phyloP scores from a whole-genome alignment of 2,113 vertebrate genomes.

The Clupea harengus region DNA sequence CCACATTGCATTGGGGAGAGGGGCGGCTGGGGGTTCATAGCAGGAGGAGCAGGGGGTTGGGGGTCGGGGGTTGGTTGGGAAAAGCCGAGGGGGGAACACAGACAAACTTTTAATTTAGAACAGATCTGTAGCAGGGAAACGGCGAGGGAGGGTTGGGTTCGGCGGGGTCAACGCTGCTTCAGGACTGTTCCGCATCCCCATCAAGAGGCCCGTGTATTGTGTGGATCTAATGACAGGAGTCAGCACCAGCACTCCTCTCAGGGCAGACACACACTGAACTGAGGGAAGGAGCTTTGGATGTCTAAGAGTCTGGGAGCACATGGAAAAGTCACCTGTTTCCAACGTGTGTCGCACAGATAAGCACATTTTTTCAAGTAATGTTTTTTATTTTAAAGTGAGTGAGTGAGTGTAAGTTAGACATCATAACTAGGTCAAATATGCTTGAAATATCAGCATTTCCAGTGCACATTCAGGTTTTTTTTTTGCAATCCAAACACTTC shows the following conservation, averaged over 20 bases:
- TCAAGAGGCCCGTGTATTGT: neutral
- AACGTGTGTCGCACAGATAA: neutral
- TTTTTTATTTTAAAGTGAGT: neutral
- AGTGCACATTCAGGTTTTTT: neutral
- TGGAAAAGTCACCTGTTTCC: neutral
- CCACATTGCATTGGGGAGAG: slow-evolving; percentile 30
- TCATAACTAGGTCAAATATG: slow-evolving; percentile 10
- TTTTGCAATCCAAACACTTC: neutral
- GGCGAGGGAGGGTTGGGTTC: neutral
- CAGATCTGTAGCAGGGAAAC: neutral
- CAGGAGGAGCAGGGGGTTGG: neutral
- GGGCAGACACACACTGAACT: neutral
- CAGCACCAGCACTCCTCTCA: neutral
- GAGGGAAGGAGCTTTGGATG: neutral
- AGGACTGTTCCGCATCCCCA: neutral
- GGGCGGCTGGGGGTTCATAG: neutral
- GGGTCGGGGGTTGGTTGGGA: slow-evolving; percentile 9
- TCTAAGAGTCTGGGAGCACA: neutral
- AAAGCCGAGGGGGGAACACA: neutral
- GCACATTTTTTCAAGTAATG: neutral
- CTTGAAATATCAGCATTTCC: neutral
- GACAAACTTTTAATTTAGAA: neutral
- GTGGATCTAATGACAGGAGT: neutral
- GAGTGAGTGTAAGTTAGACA: neutral
- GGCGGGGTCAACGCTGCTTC: neutral